Evolutionary conservation across 30 jellyfish, hydroid and myxozoan genomes (phyloP), one percentile per base, ranked within the genome.

Genomic region (Chrysaora quinquecirrha): DNA sequence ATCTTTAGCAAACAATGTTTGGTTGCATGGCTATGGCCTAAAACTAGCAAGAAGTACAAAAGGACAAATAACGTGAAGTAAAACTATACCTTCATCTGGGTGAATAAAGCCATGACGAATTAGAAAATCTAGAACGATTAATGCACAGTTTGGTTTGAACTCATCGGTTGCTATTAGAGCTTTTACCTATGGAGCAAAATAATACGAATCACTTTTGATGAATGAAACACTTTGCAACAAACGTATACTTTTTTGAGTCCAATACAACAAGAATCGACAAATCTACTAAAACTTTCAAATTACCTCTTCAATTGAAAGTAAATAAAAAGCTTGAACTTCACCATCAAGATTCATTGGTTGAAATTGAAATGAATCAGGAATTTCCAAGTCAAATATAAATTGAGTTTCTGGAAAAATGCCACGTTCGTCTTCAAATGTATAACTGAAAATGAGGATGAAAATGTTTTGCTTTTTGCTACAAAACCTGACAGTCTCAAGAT

Each of bases 21-120:
- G 58, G 58, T 43, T n/a, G n/a, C n/a, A n/a, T n/a, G n/a, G n/a
- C n/a, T n/a, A n/a, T n/a, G n/a, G n/a, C n/a, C n/a, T n/a, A n/a
- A n/a, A n/a, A n/a, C n/a, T n/a, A n/a, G n/a, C n/a, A n/a, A n/a
- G n/a, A n/a, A n/a, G n/a, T n/a, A n/a, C n/a, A n/a, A n/a, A n/a
- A n/a, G n/a, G n/a, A n/a, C n/a, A n/a, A n/a, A n/a, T n/a, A n/a
- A n/a, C n/a, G n/a, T n/a, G n/a, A n/a, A n/a, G n/a, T n/a, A n/a
- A n/a, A n/a, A n/a, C n/a, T n/a, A n/a, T 56, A 91, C 98, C 98
- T 30, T 38, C 82, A 61, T 91, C 98, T 1, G 98, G 98, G 34
- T 64, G 82, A 24, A 91, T 91, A 19, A 80, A 74, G 1, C 98
- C 98, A 72, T 91, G 98, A 18, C 98, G 93, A 34, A 91, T 85